Conservation (phyloP, 1,140 invertebrate genomes). For the Piezodorus guildinii region DNA sequence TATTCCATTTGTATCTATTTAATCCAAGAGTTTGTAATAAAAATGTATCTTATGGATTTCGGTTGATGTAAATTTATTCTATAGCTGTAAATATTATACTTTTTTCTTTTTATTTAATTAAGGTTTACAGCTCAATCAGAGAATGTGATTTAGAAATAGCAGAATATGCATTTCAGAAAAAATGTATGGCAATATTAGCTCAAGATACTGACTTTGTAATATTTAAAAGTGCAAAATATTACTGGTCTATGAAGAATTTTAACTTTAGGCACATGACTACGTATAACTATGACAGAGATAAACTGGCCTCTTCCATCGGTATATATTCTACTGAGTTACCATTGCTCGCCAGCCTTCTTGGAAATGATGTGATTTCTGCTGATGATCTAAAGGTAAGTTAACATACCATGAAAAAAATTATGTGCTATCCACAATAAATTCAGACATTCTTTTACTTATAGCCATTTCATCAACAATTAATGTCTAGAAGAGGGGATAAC, state of each 20-base stretch:
- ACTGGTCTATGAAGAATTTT: constrained; percentile 32
- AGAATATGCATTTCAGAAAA: constrained; percentile 30
- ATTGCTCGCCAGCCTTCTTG: constrained; percentile 32
- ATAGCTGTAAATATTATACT: too few relatives aligned
- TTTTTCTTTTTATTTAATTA: not conserved
- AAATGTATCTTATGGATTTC: too few relatives aligned
- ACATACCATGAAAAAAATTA: not conserved
- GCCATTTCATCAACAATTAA: not conserved
- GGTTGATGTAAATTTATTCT: too few relatives aligned
- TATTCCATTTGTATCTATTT: too few relatives aligned
- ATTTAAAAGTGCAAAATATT: constrained; percentile 31
- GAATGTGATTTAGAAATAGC: constrained; percentile 34
- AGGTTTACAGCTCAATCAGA: constrained; percentile 30
- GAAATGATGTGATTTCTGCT: constrained; percentile 33
- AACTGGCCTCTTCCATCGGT: constrained; percentile 28
- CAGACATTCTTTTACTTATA: not conserved
- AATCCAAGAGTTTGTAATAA: too few relatives aligned
- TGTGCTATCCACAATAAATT: constrained; percentile 12
- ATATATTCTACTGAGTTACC: constrained; percentile 31
- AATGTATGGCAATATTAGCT: constrained; percentile 33
- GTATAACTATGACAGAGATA: constrained; percentile 31
- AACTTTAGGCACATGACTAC: constrained; percentile 32
- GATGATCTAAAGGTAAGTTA: constrained; percentile 28
- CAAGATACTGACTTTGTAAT: constrained; percentile 35
- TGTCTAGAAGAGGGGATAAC: not conserved